Percentiles rank a stretch among this genome's conserved stretches.
These are phyloP conservation scores for Dipodomys stephensi DNA, from an alignment of 2,113 vertebrate species.

Conservation along the genomic window DNA sequence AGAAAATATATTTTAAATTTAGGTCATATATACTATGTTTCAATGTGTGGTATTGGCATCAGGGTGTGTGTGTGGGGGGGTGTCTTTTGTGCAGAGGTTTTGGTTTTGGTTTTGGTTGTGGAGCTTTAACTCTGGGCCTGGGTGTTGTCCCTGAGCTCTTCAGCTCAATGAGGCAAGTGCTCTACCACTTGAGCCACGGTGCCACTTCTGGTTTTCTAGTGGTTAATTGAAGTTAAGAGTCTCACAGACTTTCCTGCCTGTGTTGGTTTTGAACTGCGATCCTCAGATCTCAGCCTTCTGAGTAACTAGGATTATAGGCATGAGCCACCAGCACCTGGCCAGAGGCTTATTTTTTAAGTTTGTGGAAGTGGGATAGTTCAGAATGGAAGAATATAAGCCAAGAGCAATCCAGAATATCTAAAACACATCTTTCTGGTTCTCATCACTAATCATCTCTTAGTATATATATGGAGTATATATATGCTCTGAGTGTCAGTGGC, in stretches of 20 bases:
- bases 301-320: no score
- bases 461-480: not conserved
- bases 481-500: not conserved
- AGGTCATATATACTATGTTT: not conserved
- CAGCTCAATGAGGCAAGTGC: no score
- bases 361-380: accelerated
- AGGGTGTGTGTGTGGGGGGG: not conserved
- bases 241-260: no score
- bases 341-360: conserved; percentile 25
- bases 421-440: not conserved
- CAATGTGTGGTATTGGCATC: not conserved
- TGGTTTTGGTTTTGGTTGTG: no score
- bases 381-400: not conserved
- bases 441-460: not conserved
- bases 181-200: no score
- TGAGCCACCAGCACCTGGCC: no score
- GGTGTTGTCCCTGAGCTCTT: no score
- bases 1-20: not conserved
- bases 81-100: not conserved
- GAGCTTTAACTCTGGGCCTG: no score
- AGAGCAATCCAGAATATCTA: conserved; percentile 7
- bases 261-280: no score
- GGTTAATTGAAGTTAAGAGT: no score
- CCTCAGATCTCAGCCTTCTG: no score
- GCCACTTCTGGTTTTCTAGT: no score